Base-by-base conservation (phyloP, 2,113 vertebrate genomes). In the Stegastes partitus region DNA sequence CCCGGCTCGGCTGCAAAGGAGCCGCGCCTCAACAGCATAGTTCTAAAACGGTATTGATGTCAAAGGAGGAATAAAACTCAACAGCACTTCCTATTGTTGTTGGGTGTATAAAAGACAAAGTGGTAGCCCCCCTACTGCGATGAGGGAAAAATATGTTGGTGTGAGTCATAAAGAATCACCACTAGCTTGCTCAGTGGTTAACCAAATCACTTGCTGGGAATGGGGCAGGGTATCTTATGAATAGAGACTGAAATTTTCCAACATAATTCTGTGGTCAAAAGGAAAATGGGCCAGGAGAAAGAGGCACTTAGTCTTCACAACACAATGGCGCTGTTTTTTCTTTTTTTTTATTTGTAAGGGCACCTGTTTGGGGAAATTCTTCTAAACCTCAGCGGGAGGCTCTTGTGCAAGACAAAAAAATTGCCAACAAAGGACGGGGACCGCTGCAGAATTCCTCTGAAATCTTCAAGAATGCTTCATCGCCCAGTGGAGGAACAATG, bases 41-140 rank as follows among this genome's bases (percentile, higher is more conserved):
- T 74, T 87, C 80, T 82, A 62, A 89, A 87, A 83, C 26, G 6
- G 50, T 62, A 87, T 62, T 77, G 81, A 90, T 89, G 87, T 91
- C 77, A 82, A 83, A 85, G 66, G 68, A 42, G 74, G 68, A 79
- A 78, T 69, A 85, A 84, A 91, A 66, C 76, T 54, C 68, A 71
- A 80, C 57, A 31, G 77, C 31, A 67, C 74, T 67, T 79, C 70
- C 71, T 65, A 74, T 86, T 90, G 82, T 88, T 83, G 80, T 69
- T 58, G 39, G 69, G 22, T 18, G 53, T 34, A 62, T 78, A 37
- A 88, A 82, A 88, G 84, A 84, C 82, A 82, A 87, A 83, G 59
- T 42, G 56, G 49, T 12, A 31, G 11, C 28, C 58, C 73, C 56
- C 73, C 76, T 55, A 39, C 63, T 19, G 77, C 5, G 64, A 22